A percentile compares a stretch with the other conserved stretches of the same genome.
Evolutionary conservation across 2,113 vertebrate species (phyloP).

Genomic region (Silurus glanis): DNA sequence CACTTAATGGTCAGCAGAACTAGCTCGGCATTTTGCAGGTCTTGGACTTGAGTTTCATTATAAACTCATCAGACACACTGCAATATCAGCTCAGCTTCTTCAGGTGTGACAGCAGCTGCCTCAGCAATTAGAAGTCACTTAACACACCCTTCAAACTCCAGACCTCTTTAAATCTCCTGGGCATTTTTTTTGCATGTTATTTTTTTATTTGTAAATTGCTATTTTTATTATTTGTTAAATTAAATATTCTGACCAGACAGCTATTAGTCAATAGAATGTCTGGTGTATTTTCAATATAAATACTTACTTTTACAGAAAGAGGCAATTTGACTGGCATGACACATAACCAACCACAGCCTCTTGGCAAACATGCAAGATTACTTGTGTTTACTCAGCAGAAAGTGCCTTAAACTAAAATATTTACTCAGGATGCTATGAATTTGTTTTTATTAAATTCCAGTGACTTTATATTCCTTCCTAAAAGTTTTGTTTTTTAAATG

Average conservation of each 20-base stretch:
- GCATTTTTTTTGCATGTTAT: neutral
- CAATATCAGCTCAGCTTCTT: constrained; percentile 42
- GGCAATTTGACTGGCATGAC: neutral
- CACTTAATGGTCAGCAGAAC: constrained; percentile 42
- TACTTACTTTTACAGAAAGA: neutral
- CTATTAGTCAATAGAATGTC: neutral
- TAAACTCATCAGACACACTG: constrained; percentile 41
- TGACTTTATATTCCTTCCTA: neutral
- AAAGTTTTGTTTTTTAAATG: neutral
- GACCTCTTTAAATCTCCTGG: neutral
- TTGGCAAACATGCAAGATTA: neutral
- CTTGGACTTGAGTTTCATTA: constrained; percentile 41
- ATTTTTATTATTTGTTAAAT: neutral
- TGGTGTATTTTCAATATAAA: neutral
- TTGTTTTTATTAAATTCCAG: neutral
- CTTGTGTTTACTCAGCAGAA: neutral
- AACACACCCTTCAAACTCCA: constrained; percentile 6
- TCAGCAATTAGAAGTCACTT: constrained; percentile 37
- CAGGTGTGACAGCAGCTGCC: constrained; percentile 30
- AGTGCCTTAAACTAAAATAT: neutral
- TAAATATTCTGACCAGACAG: neutral
- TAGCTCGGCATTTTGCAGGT: constrained; percentile 30
- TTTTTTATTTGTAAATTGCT: neutral
- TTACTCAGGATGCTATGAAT: neutral
- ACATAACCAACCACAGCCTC: neutral